These are phyloP conservation scores for Drosophila prostipennis DNA, from an alignment of 2,888 invertebrate genomes.

Conservation along the genomic window DNA sequence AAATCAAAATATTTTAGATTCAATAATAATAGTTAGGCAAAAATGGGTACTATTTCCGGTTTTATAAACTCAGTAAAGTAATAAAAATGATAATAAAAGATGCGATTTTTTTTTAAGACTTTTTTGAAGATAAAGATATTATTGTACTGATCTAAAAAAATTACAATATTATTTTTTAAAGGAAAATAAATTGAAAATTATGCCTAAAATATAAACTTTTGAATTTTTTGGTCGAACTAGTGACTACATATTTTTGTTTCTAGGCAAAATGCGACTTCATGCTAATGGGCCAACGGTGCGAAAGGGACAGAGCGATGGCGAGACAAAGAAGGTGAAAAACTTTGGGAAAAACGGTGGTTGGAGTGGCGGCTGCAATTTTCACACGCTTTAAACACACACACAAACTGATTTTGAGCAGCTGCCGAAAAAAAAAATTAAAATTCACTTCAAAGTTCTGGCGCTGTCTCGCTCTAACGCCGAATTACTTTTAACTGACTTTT, in stretches of 20 bases:
- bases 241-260: no score
- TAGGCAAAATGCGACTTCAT: conserved; percentile 56
- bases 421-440: conserved; percentile 33
- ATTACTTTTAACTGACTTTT: conserved; percentile 65
- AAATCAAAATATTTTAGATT: no score
- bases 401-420: conserved; percentile 42
- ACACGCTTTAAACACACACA: conserved; percentile 58
- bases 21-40: no score
- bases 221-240: no score
- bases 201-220: no score
- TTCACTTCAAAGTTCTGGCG: conserved; percentile 5
- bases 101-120: no score
- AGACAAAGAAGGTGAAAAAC: conserved; percentile 15
- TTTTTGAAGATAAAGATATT: background rate
- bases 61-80: no score
- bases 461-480: conserved; percentile 36
- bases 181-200: no score
- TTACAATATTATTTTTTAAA: no score
- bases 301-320: conserved; percentile 41
- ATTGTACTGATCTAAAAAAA: background rate
- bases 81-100: no score
- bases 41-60: no score
- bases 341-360: conserved; percentile 51
- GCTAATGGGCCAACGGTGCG: conserved; percentile 66
- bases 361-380: conserved; percentile 65